Base-by-base conservation (phyloP, 2,888 invertebrate genomes). In the Perithous albicinctus region DNA sequence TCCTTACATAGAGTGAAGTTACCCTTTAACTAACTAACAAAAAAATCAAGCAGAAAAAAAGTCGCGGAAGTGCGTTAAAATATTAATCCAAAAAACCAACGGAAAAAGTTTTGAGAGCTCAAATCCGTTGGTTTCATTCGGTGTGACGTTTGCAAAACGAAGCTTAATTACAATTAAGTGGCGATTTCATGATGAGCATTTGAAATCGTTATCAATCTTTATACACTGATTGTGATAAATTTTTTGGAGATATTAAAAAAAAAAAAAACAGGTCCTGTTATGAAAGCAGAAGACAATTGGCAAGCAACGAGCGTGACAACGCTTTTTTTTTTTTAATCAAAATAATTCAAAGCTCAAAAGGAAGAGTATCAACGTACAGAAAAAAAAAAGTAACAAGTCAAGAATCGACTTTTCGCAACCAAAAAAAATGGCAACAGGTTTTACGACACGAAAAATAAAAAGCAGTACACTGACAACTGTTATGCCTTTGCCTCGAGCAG, bases 401-500 rank as follows among this genome's bases (percentile, higher is more conserved):
- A n/a, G n/a, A n/a, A n/a, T n/a, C n/a, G n/a, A n/a, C n/a, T n/a
- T n/a, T n/a, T n/a, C n/a, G n/a, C n/a, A n/a, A n/a, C 10, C 23
- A 26, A 56, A 43, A 56, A 35, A 64, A 35, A 59, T 41, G 61
- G 26, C 79, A 46, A 29, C 10, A 72, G 70, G 41, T 69, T 77
- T 61, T 75, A 67, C 78, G 35, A 80, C 69, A 43, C 72, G 56
- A 64, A 72, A 69, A n/a, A n/a, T n/a, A n/a, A 54, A 85, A 88
- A 89, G 81, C 87, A 88, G 88, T 87, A 86, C 86, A 86, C 80
- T 89, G 87, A 88, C 87, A 69, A 83, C 86, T 86, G 85, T 86
- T 78, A 75, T 84, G 84, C 73, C 75, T 85, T 84, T 88, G n/a
- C 80, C 80, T 84, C 84, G 77, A 84, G 86, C 95, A 96, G 96